phyloP scores from a whole-genome alignment of 2,888 invertebrate species.

The Epistrophe eligans region DNA sequence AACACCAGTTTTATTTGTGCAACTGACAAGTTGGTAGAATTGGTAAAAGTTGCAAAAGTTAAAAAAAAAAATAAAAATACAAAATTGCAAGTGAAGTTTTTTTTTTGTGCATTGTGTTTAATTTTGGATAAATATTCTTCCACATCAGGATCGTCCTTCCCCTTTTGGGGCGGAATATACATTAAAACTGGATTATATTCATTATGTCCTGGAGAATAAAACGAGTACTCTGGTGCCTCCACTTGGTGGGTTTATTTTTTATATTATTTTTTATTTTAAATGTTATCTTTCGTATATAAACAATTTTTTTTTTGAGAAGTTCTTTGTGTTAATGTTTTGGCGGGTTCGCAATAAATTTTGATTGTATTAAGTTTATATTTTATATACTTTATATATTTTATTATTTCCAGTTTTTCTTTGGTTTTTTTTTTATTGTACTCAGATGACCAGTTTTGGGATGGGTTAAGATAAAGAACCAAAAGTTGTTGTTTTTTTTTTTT shows the following conservation, averaged over 20 bases:
- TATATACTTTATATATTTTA: background rate
- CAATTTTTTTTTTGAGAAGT: background rate
- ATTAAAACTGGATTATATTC: constrained; percentile 78
- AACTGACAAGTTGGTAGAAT: background rate
- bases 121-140: constrained; percentile 50
- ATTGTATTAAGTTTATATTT: constrained; percentile 13
- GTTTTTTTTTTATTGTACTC: constrained; percentile 2
- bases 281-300: background rate
- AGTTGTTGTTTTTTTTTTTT: background rate
- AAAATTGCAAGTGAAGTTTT: background rate
- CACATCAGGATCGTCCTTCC: constrained; percentile 25
- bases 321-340: constrained; percentile 32
- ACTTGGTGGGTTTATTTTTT: constrained; percentile 74
- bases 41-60: constrained; percentile 11
- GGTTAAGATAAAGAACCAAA: background rate
- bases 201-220: constrained; percentile 75
- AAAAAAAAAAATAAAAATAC: background rate
- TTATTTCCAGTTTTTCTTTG: constrained; percentile 10
- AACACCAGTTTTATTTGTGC: constrained; percentile 9
- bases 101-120: constrained; percentile 35
- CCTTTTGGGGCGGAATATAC: constrained; percentile 31
- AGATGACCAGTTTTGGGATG: constrained; percentile 20
- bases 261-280: background rate
- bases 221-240: constrained; percentile 76
- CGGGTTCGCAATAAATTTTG: constrained; percentile 31